A percentile compares a stretch with the other conserved stretches of the same genome.
Conservation (phyloP, 2,113 vertebrate species). For the Rhinopithecus roxellana region DNA sequence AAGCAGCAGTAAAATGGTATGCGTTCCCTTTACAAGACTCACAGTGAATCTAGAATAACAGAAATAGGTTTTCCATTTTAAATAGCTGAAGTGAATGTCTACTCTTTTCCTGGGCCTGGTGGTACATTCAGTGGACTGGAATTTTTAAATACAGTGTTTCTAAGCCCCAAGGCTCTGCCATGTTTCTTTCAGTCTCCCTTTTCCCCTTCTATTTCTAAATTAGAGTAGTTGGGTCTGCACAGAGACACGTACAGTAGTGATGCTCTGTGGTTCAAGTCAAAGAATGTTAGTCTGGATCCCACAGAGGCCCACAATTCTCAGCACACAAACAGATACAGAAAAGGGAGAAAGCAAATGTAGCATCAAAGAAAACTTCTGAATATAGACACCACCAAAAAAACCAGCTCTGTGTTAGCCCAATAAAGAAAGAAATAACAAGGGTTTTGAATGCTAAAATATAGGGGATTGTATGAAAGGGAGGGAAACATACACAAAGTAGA, state of each 20-base stretch:
- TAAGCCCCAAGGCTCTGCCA: background rate
- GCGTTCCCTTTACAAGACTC: background rate
- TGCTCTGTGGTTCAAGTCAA: conserved; percentile 1
- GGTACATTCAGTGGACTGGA: background rate
- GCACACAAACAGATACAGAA: conserved; percentile 52
- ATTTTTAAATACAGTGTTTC: conserved; percentile 44
- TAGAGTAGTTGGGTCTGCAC: background rate
- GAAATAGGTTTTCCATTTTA: conserved; percentile 36
- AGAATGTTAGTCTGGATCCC: conserved; percentile 57
- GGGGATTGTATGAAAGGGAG: conserved; percentile 71
- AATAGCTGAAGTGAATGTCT: background rate
- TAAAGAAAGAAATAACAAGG: conserved; percentile 43
- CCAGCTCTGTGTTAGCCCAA: conserved; percentile 75
- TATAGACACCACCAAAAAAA: conserved; percentile 71
- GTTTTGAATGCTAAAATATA: conserved; percentile 79
- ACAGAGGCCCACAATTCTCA: conserved; percentile 63
- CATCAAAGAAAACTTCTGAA: conserved; percentile 78
- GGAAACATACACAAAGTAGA: conserved; percentile 72
- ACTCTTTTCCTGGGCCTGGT: background rate
- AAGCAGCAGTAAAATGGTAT: background rate
- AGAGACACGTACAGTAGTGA: conserved; percentile 15
- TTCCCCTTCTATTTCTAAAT: background rate
- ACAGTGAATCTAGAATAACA: background rate
- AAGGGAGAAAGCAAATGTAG: conserved; percentile 48
- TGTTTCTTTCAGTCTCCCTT: background rate